Base-by-base conservation (phyloP, 2,888 invertebrate species). In the Fragum sueziense region DNA sequence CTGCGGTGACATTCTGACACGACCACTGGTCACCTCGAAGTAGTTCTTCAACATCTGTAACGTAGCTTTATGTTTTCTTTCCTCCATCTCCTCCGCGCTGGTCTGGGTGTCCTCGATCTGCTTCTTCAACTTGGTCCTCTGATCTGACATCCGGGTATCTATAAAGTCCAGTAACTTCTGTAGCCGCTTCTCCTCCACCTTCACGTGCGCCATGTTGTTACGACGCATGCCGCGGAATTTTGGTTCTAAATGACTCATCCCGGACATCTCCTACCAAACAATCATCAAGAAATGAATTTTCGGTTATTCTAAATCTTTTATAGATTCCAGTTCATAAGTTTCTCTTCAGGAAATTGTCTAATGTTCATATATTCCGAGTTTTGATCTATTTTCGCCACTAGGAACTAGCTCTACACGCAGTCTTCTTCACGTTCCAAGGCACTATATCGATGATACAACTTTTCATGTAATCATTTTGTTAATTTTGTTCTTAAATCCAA, bases 111-210 rank as follows among this genome's bases (percentile, higher is more conserved):
- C 76, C 70, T 78, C 82, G 20, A 84, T 84, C 34, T 84, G 84
- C 34, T 77, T 77, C 27, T 72, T 69, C 22, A 84, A 70, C 62
- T 78, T 82, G 3, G 74, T 34, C 51, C 84, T 67, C 34, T 84
- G 84, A 29, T 80, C 76, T 54, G 82, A 78, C 75, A 79, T 80
- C 37, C 84, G 59, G 11, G 62, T 68, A 47, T 84, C 84, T 7
- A 84, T 84, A 69, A 84, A 84, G 67, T 84, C 84, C 25, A 84
- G 54, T 62, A 84, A 62, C 52, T 80, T 79, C 71, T 84, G 84
- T 11, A 84, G 51, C 14, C 78, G 57, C 6, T 76, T 77, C 61
- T 84, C 84, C 34, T 84, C 84, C 20, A 83, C 78, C 51, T 76
- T 82, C 22, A 79, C 80, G 1, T 69, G 69, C 17, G 77, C 47